phyloP scores from a whole-genome alignment of 2,113 vertebrate species.

The Elachura formosa region DNA sequence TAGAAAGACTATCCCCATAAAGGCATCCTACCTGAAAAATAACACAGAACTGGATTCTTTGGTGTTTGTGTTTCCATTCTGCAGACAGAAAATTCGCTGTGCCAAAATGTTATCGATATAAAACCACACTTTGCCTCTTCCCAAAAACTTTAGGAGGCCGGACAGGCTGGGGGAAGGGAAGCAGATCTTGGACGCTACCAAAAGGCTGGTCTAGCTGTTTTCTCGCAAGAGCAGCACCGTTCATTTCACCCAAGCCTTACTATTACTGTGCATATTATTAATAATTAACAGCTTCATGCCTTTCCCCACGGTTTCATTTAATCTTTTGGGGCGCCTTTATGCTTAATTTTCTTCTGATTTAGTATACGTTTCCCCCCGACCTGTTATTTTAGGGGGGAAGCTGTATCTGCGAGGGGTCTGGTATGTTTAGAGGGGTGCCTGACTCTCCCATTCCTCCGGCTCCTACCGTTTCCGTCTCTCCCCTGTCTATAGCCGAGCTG shows the following conservation, averaged over 20 bases:
- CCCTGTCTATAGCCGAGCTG: slow-evolving; percentile 98
- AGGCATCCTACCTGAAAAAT: slow-evolving; percentile 34
- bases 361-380: not conserved
- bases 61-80: not conserved
- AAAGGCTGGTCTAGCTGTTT: slow-evolving; percentile 40
- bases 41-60: not conserved
- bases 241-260: slow-evolving; percentile 13
- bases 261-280: slow-evolving; percentile 45
- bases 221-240: not conserved
- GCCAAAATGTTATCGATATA: not conserved
- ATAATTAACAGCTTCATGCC: slow-evolving; percentile 55
- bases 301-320: slow-evolving; percentile 13
- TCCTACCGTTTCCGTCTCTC: slow-evolving; percentile 96
- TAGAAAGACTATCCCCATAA: not conserved
- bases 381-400: slow-evolving; percentile 1
- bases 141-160: slow-evolving; percentile 53
- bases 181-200: slow-evolving; percentile 52
- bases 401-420: not conserved
- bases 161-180: slow-evolving; percentile 57
- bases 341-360: not conserved
- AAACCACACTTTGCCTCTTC: slow-evolving; percentile 22
- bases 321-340: not conserved
- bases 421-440: not conserved
- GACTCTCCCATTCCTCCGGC: slow-evolving; percentile 2
- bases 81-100: not conserved